Evolutionary conservation across 2,888 invertebrate species (phyloP).

Genomic region (Junonia oenone): DNA sequence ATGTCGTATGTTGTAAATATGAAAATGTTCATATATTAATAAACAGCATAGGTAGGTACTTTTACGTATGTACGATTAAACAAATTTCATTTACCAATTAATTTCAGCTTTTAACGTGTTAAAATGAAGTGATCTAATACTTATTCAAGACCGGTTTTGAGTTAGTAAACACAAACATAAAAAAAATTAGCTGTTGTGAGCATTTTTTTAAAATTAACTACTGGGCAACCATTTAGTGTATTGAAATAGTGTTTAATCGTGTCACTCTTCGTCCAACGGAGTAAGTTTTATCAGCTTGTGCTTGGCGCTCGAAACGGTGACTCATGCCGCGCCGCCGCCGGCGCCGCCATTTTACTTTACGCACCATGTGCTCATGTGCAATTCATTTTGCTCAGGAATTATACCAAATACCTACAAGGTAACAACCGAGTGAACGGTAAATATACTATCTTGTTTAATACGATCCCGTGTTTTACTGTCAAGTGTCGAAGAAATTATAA

Average conservation of each 20-base stretch:
- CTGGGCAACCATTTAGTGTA: slow-evolving; percentile 2
- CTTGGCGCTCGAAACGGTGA: slow-evolving; percentile 35
- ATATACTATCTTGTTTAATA: not conserved
- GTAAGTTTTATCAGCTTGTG: slow-evolving; percentile 36
- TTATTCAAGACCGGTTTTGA: not conserved
- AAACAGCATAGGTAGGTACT: too few relatives aligned
- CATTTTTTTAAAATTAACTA: not conserved
- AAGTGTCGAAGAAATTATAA: not conserved
- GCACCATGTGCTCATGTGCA: slow-evolving; percentile 62
- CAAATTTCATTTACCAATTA: too few relatives aligned
- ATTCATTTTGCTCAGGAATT: slow-evolving; percentile 17
- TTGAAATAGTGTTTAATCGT: not conserved
- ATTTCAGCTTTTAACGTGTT: too few relatives aligned
- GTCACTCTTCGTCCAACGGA: slow-evolving; percentile 17
- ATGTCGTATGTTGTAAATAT: too few relatives aligned
- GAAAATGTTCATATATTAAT: too few relatives aligned
- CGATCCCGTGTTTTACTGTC: not conserved
- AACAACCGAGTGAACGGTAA: not conserved
- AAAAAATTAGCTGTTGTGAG: not conserved
- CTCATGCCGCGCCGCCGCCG: slow-evolving; percentile 38
- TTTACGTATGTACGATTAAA: too few relatives aligned
- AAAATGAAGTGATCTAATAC: too few relatives aligned
- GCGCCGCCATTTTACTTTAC: slow-evolving; percentile 71
- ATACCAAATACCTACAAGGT: slow-evolving; percentile 1
- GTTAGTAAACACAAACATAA: not conserved